These are phyloP conservation scores for Albula goreensis DNA, from an alignment of 2,113 vertebrate genomes.

Conservation along the genomic window DNA sequence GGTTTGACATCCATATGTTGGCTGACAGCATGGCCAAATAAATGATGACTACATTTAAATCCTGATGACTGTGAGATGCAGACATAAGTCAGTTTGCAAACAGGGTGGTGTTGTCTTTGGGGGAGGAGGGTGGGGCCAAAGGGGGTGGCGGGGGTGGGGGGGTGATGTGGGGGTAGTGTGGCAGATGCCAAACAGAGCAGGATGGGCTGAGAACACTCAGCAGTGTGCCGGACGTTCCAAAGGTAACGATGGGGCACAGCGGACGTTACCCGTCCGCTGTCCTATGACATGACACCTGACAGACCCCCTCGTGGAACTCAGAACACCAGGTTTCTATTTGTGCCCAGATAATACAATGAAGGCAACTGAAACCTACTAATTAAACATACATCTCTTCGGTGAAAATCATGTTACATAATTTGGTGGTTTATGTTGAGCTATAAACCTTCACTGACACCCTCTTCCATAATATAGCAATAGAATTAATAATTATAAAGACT, in stretches of 20 bases:
- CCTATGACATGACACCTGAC: conserved; percentile 5
- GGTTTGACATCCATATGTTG: conserved; percentile 76
- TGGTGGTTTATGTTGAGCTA: too few relatives aligned
- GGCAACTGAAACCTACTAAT: too few relatives aligned
- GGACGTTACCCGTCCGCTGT: conserved; percentile 79
- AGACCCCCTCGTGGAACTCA: neutral
- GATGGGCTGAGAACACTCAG: conserved; percentile 81
- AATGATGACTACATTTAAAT: conserved; percentile 98
- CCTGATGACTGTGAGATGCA: conserved; percentile 93
- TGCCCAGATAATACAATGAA: neutral
- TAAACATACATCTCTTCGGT: too few relatives aligned
- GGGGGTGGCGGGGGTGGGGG: conserved; percentile 43
- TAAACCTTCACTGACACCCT: too few relatives aligned
- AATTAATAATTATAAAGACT: too few relatives aligned
- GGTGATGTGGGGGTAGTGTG: conserved; percentile 65
- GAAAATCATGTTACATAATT: too few relatives aligned
- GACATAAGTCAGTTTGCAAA: conserved; percentile 42
- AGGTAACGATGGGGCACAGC: conserved; percentile 81
- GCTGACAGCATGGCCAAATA: conserved; percentile 86
- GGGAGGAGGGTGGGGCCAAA: conserved; percentile 37
- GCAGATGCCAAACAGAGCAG: conserved; percentile 93
- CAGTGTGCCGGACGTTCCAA: conserved; percentile 73
- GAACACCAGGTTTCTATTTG: neutral
- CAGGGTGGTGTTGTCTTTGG: conserved; percentile 40
- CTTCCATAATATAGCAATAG: too few relatives aligned